Percentiles rank a stretch among this genome's conserved stretches.
phyloP scores from a whole-genome alignment of 1,140 invertebrate genomes.

The Saccostrea echinata region DNA sequence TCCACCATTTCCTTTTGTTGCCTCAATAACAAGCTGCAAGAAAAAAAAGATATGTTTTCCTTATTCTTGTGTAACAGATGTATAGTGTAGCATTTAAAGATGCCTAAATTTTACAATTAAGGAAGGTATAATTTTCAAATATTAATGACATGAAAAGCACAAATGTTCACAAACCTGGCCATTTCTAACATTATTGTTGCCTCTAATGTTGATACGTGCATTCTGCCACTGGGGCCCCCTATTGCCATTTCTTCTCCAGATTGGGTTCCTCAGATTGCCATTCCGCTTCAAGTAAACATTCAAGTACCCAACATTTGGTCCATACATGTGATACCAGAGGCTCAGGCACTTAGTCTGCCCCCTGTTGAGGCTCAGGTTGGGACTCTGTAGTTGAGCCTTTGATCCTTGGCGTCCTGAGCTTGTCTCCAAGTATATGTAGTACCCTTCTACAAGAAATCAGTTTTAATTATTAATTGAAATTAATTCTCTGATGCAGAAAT shows the following conservation, averaged over 20 bases:
- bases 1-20: conserved; percentile 51
- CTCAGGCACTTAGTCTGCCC: conserved; percentile 46
- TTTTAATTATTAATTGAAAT: neutral
- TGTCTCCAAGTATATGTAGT: conserved; percentile 89
- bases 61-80: neutral
- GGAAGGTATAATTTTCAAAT: no score
- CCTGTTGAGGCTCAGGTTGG: conserved; percentile 54
- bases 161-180: neutral
- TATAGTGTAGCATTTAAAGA: no score
- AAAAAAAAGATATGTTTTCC: neutral
- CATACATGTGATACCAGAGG: conserved; percentile 72
- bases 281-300: conserved; percentile 64
- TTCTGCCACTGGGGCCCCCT: conserved; percentile 69
- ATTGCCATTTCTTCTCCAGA: conserved; percentile 65
- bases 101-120: no score
- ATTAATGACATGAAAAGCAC: no score
- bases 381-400: conserved; percentile 85
- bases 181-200: neutral
- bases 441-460: conserved; percentile 62
- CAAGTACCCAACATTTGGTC: conserved; percentile 60
- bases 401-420: conserved; percentile 81
- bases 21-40: conserved; percentile 59
- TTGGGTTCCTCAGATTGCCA: conserved; percentile 51
- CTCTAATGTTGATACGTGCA: conserved; percentile 28
- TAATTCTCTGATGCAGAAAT: neutral